Evolutionary conservation across 2,113 vertebrate species (phyloP).

Genomic region (Poecile atricapillus): DNA sequence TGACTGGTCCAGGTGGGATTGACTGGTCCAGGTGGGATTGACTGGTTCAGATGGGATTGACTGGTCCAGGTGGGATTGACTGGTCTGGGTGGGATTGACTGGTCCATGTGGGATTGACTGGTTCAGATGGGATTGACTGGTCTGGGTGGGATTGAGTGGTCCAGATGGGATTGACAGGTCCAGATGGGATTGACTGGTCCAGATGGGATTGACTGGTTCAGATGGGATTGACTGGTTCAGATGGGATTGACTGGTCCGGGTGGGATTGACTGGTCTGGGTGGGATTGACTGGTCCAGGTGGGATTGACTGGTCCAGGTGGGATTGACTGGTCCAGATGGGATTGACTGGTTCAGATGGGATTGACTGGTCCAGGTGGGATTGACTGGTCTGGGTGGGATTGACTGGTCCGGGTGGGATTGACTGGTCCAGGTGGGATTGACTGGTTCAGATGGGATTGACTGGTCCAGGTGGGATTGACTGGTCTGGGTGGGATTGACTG

Average conservation of each 20-base stretch:
- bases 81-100: not conserved
- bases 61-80: not conserved
- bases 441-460: not conserved
- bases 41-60: not conserved
- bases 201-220: not conserved
- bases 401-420: not conserved
- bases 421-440: fast-evolving
- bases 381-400: not conserved
- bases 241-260: not conserved
- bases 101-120: not conserved
- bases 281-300: not conserved
- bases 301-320: not conserved
- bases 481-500: not conserved
- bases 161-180: not conserved
- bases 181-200: not conserved
- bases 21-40: not conserved
- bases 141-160: not conserved
- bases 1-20: not conserved
- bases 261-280: not conserved
- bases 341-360: not conserved
- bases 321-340: not conserved
- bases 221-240: not conserved
- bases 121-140: not conserved
- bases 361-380: not conserved
- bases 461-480: not conserved